phyloP scores from a whole-genome alignment of 2,888 invertebrate species.

The Limnephilus lunatus region DNA sequence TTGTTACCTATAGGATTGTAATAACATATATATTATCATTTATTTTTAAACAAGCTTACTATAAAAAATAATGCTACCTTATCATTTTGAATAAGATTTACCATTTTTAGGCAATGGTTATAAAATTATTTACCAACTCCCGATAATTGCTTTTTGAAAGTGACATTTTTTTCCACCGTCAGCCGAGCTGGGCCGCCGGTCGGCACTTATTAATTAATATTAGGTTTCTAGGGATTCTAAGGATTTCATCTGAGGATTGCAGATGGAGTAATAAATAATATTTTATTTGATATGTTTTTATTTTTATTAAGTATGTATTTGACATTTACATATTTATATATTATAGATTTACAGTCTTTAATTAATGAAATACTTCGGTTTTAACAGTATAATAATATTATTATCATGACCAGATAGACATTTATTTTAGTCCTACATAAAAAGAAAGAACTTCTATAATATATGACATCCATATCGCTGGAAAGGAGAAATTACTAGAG shows the following conservation, averaged over 20 bases:
- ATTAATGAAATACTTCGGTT: conserved; percentile 15
- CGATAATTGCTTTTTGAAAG: no score
- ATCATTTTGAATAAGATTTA: no score
- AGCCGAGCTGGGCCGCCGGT: no score
- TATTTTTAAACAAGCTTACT: no score
- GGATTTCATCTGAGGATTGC: background rate
- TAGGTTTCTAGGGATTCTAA: background rate
- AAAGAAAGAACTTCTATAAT: background rate
- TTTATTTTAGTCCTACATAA: conserved; percentile 22
- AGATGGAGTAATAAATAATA: background rate
- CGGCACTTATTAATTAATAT: no score
- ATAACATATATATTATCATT: no score
- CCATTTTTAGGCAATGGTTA: no score
- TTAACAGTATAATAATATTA: conserved; percentile 35
- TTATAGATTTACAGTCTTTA: conserved; percentile 47
- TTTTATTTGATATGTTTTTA: background rate
- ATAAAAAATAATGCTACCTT: no score
- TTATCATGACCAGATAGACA: conserved; percentile 44
- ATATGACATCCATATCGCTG: background rate
- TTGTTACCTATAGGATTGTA: no score
- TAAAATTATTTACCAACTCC: no score
- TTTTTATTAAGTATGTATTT: background rate
- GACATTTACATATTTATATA: conserved; percentile 6
- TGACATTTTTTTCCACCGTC: no score
- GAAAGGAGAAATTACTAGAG: no score